These are phyloP conservation scores for Ameiurus melas DNA, from an alignment of 2,113 vertebrate genomes.

Conservation along the genomic window DNA sequence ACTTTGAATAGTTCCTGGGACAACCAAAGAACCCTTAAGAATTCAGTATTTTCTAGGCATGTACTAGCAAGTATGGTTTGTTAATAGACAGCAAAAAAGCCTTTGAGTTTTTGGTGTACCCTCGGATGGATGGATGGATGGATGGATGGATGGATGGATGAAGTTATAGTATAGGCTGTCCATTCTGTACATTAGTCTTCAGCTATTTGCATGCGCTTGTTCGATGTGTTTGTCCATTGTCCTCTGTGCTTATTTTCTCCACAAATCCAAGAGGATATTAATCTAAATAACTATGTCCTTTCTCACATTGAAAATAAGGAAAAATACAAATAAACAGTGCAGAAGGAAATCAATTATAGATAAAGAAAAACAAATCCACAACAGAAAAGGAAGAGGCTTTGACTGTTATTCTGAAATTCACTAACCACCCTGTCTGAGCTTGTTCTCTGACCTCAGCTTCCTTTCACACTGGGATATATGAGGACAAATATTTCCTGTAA, in stretches of 20 bases:
- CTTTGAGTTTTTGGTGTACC: too few species aligned
- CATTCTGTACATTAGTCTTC: neutral
- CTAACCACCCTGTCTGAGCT: neutral
- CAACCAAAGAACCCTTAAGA: neutral
- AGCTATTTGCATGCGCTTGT: neutral
- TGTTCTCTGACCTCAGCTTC: neutral
- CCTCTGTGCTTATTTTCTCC: neutral
- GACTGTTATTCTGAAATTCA: neutral
- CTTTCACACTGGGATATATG: neutral
- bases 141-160: too few species aligned
- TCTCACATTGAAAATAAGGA: neutral
- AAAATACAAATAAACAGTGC: neutral
- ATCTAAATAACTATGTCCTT: neutral
- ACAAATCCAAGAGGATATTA: slow-evolving; percentile 7
- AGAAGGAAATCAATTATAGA: neutral
- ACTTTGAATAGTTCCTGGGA: too few species aligned
- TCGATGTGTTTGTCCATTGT: neutral
- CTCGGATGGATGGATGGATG: too few species aligned
- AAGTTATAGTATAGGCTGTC: neutral
- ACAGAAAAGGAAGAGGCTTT: neutral
- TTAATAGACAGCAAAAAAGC: neutral
- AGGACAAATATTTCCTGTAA: neutral
- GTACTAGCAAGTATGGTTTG: neutral
- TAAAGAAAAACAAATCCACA: neutral
- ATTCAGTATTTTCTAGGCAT: neutral